Base-by-base conservation (phyloP, 2,797 vertebrate species). In the Mus minutoides region DNA sequence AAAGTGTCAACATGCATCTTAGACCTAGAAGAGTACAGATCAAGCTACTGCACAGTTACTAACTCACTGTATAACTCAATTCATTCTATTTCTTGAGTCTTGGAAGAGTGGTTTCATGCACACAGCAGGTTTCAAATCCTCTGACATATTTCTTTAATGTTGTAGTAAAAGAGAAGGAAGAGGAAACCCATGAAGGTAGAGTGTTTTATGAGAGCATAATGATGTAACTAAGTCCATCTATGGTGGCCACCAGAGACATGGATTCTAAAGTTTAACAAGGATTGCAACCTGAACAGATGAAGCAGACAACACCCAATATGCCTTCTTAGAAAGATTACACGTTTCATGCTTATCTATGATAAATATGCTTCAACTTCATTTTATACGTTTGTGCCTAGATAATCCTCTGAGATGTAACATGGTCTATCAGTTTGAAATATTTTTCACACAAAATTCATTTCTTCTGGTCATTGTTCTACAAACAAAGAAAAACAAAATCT, bases 311-410 rank as follows among this genome's bases (percentile, higher is more conserved):
- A 40, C 0, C 37, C 52, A 6, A 11, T 22, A 34, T 52, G 3
- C 0, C 3, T 75, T 73, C 52, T 52, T 88, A 34, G 37, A 16
- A 89, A 80, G 43, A 80, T 2, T 73, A 64, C 11, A 60, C 79
- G 2, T 10, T 46, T 12, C 54, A 3, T 54, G 40, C 3, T 87
- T 56, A 64, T 43, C 26, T 40, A 54, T 10, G 26, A 21, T 86
- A 60, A 62, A 73, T 58, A 52, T 87, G 1, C 8, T 75, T 40
- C 75, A 40, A 79, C 54, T 83, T 49, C 14, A 43, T 16, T 71
- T 87, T 88, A 31, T 69, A 94, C 80, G 58, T 80, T 9, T 94
- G 95, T 92, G 71, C 10, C 12, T 89, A 76, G 60, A 64, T 89
- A 85, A 75, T 58, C 2, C 12, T 84, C 56, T 90, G 67, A 83